Evolutionary conservation across 2,888 invertebrate genomes (phyloP), one percentile per base, ranked within the genome.

Genomic region (Eupithecia centaureata): DNA sequence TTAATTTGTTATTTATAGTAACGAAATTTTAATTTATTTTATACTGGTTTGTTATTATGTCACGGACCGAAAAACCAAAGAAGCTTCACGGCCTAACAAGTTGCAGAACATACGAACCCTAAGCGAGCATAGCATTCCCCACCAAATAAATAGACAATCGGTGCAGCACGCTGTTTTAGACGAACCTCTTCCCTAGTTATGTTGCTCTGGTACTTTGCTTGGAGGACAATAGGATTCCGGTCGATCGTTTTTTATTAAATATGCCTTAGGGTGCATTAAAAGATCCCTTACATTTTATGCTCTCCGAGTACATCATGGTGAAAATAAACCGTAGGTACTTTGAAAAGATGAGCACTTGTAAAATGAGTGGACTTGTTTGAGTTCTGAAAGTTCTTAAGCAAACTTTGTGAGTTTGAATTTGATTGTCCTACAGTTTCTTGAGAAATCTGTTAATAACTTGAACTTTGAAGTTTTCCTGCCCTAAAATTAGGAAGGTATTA

Each of bases 211-310:
- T 75, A 69, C 65, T 63, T 64, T 52, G n/a, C 30, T 51, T 56
- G 38, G 65, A 72, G 64, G 65, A 73, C 73, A 73, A 75, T 71
- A 70, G 73, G 70, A 54, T 52, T 65, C 58, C 57, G 66, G 68
- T 63, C 66, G 68, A 71, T 67, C 52, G 60, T 65, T 47, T 68
- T 71, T 69, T 69, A 61, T 71, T 67, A 57, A 62, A 65, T 63
- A n/a, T 62, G 54, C 67, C 61, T 57, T 61, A 67, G 66, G 69
- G 71, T 68, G 60, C 59, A 57, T 51, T 52, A 61, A 51, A 62
- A 62, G 58, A 60, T 68, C 51, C 10, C 67, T 66, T 28, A n/a
- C 35, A 32, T 51, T 63, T 73, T 59, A 65, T 73, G 69, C 32
- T 60, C 30, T 51, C 72, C 68, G 73, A 61, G 70, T 75, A 72